These are phyloP conservation scores for Latrodectus elegans DNA, from an alignment of 2,888 invertebrate species.

Conservation along the genomic window DNA sequence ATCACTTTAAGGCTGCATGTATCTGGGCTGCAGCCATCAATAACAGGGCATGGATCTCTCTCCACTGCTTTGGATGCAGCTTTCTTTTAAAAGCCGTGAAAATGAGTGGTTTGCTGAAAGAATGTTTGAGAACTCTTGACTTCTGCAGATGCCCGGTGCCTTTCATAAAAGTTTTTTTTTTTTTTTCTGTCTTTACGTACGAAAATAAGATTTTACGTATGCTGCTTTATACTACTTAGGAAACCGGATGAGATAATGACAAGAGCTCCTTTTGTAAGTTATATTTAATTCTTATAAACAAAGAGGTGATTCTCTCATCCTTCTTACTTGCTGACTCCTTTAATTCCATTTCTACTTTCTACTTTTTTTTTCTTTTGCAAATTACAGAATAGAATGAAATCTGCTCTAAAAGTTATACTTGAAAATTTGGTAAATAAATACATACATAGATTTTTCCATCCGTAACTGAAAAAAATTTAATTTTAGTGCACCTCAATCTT, in stretches of 20 bases:
- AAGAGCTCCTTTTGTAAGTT: constrained; percentile 34
- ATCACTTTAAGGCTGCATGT: neutral
- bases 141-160: constrained; percentile 36
- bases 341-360: too few relatives aligned
- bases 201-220: too few relatives aligned
- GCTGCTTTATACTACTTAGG: neutral
- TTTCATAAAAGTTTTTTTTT: constrained; percentile 15
- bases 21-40: constrained; percentile 56
- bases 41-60: constrained; percentile 37
- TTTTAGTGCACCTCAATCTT: too few relatives aligned
- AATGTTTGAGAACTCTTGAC: constrained; percentile 30
- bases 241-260: constrained; percentile 11
- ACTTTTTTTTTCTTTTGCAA: too few relatives aligned
- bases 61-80: neutral
- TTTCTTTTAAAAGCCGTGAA: constrained; percentile 24
- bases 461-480: too few relatives aligned
- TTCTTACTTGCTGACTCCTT: too few relatives aligned
- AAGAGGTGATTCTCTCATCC: too few relatives aligned
- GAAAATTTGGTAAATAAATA: too few relatives aligned
- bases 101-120: constrained; percentile 41
- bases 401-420: too few relatives aligned
- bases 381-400: too few relatives aligned
- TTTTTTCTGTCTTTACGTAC: neutral
- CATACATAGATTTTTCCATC: too few relatives aligned
- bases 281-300: constrained; percentile 2